A percentile compares a stretch with the other conserved stretches of the same genome.
Conservation (phyloP, 2,113 vertebrate species). For the Formicarius rufipectus region DNA sequence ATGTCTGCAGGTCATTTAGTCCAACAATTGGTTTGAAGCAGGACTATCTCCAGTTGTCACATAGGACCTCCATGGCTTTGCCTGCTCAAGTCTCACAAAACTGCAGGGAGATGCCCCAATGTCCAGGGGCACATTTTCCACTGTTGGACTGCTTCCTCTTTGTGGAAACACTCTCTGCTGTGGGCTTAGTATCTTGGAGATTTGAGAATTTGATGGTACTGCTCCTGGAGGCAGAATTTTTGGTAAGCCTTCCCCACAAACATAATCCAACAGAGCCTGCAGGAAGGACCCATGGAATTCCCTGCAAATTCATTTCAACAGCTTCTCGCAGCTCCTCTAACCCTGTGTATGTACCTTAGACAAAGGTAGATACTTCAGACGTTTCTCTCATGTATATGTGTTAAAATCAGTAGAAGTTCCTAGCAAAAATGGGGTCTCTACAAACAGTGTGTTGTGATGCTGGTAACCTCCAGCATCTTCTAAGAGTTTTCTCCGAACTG, state of each 20-base stretch:
- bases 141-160: neutral
- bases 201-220: neutral
- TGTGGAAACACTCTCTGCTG: neutral
- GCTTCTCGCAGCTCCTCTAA: neutral
- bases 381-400: neutral
- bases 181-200: neutral
- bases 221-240: neutral
- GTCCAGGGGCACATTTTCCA: neutral
- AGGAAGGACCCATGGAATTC: neutral
- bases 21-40: neutral
- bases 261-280: neutral
- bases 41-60: neutral
- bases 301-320: neutral
- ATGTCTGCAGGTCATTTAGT: neutral
- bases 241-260: neutral
- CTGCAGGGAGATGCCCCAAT: neutral
- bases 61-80: neutral
- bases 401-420: neutral
- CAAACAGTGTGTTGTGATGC: neutral
- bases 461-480: neutral
- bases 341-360: neutral
- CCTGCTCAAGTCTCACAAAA: neutral
- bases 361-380: neutral
- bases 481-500: neutral
- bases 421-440: neutral